phyloP scores from a whole-genome alignment of 2,888 invertebrate species.

The Andrena minutula region DNA sequence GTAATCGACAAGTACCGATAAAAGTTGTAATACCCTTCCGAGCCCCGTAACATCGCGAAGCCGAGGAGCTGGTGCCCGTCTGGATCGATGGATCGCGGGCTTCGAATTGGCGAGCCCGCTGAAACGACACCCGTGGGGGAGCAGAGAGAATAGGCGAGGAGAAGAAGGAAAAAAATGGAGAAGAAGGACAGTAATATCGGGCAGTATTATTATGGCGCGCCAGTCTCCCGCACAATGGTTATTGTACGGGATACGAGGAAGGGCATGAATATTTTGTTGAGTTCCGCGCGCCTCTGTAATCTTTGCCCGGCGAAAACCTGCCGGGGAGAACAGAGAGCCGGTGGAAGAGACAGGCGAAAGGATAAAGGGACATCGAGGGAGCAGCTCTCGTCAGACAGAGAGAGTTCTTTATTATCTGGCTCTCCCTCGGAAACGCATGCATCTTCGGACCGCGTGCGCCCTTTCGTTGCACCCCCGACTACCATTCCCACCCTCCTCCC shows the following conservation, averaged over 20 bases:
- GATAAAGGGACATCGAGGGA: constrained; percentile 31
- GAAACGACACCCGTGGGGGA: constrained; percentile 65
- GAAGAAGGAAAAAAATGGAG: constrained; percentile 42
- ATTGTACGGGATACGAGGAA: constrained; percentile 61
- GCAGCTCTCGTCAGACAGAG: constrained; percentile 42
- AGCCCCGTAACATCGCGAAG: constrained; percentile 49
- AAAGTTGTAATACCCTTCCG: constrained; percentile 57
- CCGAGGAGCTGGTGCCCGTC: constrained; percentile 10
- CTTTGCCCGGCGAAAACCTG: constrained; percentile 57
- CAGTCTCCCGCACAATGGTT: constrained; percentile 68
- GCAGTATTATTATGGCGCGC: constrained; percentile 62
- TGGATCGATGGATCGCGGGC: constrained; percentile 66
- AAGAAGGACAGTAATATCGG: constrained; percentile 65
- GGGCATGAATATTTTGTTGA: constrained; percentile 73
- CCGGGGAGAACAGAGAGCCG: constrained; percentile 4
- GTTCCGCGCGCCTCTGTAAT: constrained; percentile 59
- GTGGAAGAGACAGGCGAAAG: constrained; percentile 14
- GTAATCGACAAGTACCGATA: constrained; percentile 63
- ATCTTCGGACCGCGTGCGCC: constrained; percentile 31
- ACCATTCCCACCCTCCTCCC: not conserved
- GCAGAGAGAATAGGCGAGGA: not conserved
- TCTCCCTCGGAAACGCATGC: constrained; percentile 33
- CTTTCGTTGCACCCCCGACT: constrained; percentile 1
- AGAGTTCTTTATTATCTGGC: constrained; percentile 12
- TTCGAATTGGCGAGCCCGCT: constrained; percentile 63